Conservation (phyloP, 2,113 vertebrate species). For the Neopipo cinnamomea region DNA sequence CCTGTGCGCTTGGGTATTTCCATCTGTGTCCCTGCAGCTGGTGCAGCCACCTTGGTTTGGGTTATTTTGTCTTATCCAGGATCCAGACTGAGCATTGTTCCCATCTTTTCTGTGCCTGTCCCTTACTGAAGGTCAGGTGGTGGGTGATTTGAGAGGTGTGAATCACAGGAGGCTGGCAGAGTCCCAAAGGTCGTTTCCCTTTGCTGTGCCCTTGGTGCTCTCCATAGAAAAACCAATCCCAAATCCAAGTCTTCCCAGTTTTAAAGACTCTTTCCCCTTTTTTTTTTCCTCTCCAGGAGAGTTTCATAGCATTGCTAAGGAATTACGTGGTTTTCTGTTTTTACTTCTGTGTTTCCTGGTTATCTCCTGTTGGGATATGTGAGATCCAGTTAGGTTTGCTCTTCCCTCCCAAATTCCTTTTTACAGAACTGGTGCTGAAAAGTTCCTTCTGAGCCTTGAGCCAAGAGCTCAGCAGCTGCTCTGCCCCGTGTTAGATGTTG, state of each 20-base stretch:
- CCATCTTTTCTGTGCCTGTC: accelerated
- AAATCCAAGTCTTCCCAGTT: not conserved
- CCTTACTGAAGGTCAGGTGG: not conserved
- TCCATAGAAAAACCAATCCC: not conserved
- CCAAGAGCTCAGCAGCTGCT: not conserved
- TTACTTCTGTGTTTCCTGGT: not conserved
- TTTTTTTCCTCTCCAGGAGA: not conserved
- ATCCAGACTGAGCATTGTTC: not conserved
- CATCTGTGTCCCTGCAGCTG: not conserved
- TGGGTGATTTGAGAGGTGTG: not conserved
- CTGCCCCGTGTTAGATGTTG: not conserved
- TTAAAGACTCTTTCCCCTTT: not conserved
- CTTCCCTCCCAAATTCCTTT: not conserved
- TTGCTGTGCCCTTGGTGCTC: not conserved
- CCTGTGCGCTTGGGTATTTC: accelerated
- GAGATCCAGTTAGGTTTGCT: not conserved
- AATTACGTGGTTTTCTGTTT: not conserved
- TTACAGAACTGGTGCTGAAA: not conserved
- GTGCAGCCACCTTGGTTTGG: not conserved
- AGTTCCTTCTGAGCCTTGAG: not conserved
- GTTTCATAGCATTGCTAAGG: not conserved
- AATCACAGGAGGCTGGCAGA: not conserved
- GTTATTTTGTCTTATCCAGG: not conserved
- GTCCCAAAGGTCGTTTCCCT: accelerated
- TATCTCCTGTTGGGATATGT: not conserved